Evolutionary conservation across 2,888 invertebrate genomes (phyloP).

Genomic region (Cosmia trapezina): DNA sequence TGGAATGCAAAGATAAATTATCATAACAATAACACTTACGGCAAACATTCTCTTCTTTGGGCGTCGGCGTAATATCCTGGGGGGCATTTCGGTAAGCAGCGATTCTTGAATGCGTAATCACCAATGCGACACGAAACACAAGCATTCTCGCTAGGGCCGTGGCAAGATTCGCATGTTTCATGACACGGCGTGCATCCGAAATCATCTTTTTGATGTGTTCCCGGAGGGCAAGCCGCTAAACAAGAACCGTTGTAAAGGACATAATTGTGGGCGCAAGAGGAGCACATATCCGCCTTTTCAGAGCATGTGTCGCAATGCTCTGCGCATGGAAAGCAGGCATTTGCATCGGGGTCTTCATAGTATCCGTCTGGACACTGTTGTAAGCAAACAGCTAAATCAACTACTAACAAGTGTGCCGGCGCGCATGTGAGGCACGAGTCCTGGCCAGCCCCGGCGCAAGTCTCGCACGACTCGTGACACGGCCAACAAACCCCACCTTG

Average conservation of each 20-base stretch:
- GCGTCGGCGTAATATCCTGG: constrained; percentile 93
- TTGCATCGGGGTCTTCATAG: constrained; percentile 94
- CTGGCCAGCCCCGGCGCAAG: constrained; percentile 96
- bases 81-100: constrained; percentile 94
- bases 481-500: constrained; percentile 95
- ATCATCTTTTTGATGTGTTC: constrained; percentile 96
- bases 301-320: constrained; percentile 96
- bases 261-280: constrained; percentile 96
- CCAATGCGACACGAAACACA: constrained; percentile 95
- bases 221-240: constrained; percentile 95
- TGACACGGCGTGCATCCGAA: constrained; percentile 95
- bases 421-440: constrained; percentile 96
- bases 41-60: constrained; percentile 94
- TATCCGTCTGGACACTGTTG: constrained; percentile 97
- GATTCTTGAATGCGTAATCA: constrained; percentile 93
- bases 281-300: constrained; percentile 95
- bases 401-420: constrained; percentile 95
- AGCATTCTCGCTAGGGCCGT: constrained; percentile 93
- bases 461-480: constrained; percentile 97
- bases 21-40: constrained; percentile 83
- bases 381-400: constrained; percentile 95
- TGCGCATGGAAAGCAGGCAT: constrained; percentile 96
- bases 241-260: constrained; percentile 96
- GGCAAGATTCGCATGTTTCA: constrained; percentile 95
- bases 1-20: constrained; percentile 71